phyloP scores from a whole-genome alignment of 2,113 vertebrate species.

The Periophthalmus modestus region DNA sequence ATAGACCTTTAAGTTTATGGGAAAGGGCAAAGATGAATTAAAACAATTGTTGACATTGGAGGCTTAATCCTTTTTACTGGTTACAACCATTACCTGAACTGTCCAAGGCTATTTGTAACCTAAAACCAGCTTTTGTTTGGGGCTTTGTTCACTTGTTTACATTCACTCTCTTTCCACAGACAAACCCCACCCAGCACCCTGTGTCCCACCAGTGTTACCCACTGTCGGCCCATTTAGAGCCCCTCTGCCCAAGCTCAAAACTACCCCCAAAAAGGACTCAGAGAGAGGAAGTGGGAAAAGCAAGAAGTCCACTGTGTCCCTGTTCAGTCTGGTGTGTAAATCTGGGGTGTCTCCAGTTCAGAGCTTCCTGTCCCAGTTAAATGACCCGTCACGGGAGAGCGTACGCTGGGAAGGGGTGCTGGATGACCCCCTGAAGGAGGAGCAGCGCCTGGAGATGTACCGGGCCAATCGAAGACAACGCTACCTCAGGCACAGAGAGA shows the following conservation, averaged over 20 bases:
- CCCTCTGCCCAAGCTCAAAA: constrained; percentile 32
- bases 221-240: constrained; percentile 8
- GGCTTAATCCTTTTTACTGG: constrained; percentile 23
- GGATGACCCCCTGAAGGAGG: constrained; percentile 81
- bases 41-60: not conserved
- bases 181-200: constrained; percentile 57
- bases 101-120: constrained; percentile 41
- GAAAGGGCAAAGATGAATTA: not conserved
- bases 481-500: constrained; percentile 77
- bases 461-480: constrained; percentile 81
- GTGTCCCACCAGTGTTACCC: not conserved
- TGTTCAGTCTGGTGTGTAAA: not conserved
- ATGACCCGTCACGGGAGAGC: constrained; percentile 67
- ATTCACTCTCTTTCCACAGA: constrained; percentile 59
- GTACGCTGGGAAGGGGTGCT: constrained; percentile 86
- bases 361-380: constrained; percentile 37
- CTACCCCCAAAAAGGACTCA: constrained; percentile 15
- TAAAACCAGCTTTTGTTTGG: constrained; percentile 20
- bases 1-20: not conserved
- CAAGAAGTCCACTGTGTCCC: constrained; percentile 21
- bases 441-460: constrained; percentile 78
- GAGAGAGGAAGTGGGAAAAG: constrained; percentile 18
- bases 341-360: not conserved
- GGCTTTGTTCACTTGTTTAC: constrained; percentile 26
- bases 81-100: constrained; percentile 25